phyloP scores from a whole-genome alignment of 2,113 vertebrate genomes.

The Plectropomus leopardus region DNA sequence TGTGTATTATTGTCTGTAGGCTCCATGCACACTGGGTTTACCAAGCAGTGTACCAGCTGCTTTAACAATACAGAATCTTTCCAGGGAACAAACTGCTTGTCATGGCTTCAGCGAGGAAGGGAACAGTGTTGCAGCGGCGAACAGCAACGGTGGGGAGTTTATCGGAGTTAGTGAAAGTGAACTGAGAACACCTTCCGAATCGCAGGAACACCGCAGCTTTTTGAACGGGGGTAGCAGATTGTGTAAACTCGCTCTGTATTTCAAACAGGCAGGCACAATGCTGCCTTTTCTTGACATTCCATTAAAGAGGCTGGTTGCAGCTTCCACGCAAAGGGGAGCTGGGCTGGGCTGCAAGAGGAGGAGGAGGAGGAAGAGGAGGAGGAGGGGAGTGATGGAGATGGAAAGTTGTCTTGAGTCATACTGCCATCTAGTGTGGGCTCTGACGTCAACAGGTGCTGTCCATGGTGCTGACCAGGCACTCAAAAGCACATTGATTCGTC shows the following conservation, averaged over 20 bases:
- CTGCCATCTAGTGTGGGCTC: constrained; percentile 83
- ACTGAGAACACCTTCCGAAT: constrained; percentile 53
- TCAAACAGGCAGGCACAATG: constrained; percentile 70
- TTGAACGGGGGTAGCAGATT: constrained; percentile 44
- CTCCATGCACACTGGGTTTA: not conserved
- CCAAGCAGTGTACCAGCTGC: constrained; percentile 19
- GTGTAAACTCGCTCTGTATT: constrained; percentile 77
- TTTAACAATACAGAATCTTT: constrained; percentile 20
- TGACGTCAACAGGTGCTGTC: constrained; percentile 37
- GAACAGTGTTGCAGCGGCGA: constrained; percentile 27
- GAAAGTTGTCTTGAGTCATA: constrained; percentile 68
- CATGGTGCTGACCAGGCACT: constrained; percentile 34
- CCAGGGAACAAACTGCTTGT: constrained; percentile 38
- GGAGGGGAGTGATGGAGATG: not conserved
- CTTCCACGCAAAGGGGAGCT: constrained; percentile 43
- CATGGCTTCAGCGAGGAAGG: constrained; percentile 32
- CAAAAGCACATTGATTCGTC: not conserved
- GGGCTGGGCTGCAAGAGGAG: constrained; percentile 24
- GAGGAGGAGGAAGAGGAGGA: not conserved
- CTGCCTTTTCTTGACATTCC: constrained; percentile 79
- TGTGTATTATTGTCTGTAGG: not conserved
- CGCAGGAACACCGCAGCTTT: constrained; percentile 42
- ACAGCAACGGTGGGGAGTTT: constrained; percentile 42
- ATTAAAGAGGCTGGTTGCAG: constrained; percentile 77
- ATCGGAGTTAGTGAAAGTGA: constrained; percentile 53